Evolutionary conservation across 2,113 vertebrate species (phyloP), one percentile per base, ranked within the genome.

Genomic region (Petrocephalus microphthalmus): DNA sequence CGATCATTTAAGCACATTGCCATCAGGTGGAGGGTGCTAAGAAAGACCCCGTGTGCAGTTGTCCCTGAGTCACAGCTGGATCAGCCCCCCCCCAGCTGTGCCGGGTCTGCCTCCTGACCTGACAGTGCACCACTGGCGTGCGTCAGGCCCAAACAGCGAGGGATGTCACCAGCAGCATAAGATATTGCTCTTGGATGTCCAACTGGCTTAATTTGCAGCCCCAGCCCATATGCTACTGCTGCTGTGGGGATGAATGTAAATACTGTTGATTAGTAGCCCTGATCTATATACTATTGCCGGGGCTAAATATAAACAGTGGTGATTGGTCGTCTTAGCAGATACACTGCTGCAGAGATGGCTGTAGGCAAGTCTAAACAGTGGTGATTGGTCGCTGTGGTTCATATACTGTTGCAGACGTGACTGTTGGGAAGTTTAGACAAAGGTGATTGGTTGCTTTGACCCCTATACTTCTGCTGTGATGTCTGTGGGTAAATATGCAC

Each of bases 361-460:
- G 33, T 25, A 45, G 64, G 42, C 52, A 89, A 86, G 67, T 89
- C 33, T 78, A 89, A 89, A 89, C 37, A 71, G 20, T 15, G 3
- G 47, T 85, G 19, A 47, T 86, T 45, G 67, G 84, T 85, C 49
- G 64, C 60, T 2, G 13, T 71, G 29, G 49, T 71, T 60, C 42
- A 64, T 85, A 8, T 85, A 54, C 84, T 85, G 20, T 85, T 85
- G 90, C 88, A 90, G 88, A 89, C 88, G 64, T 74, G 87, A 84
- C 87, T 47, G 84, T 83, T 45, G 37, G 45, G n/a, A 83, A 83
- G 42, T 83, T 83, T 83, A 83, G 37, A 83, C 81, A 49, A 83
- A 49, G 42, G 45, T 83, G 81, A 83, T 49, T 49, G 45, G 81
- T 49, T 47, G 20, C 81, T n/a, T 83, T 83, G 10, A 22, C 45